Evolutionary conservation across 2,888 invertebrate species (phyloP).

Genomic region (Criorhina ranunculi): DNA sequence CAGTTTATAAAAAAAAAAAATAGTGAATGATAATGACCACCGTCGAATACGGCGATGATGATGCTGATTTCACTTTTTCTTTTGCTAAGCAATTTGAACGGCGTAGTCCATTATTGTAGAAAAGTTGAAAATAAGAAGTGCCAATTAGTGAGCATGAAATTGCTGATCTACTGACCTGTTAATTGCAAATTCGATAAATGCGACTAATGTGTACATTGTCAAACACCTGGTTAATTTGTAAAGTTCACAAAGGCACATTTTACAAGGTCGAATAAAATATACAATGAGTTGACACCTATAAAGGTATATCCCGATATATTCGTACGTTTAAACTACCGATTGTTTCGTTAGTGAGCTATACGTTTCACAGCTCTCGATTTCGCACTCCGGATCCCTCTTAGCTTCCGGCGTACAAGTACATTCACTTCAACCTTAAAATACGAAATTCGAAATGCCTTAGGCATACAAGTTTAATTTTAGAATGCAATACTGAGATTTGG

Average conservation of each 20-base stretch:
- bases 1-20: not conserved
- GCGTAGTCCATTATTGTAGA: not conserved
- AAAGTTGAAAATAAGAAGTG: not conserved
- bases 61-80: constrained; percentile 30
- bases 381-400: too few species aligned
- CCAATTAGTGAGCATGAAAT: constrained; percentile 35
- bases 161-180: constrained; percentile 32
- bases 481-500: too few species aligned
- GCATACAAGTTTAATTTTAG: too few species aligned
- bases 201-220: not conserved
- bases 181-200: not conserved
- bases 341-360: not conserved
- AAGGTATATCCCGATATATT: not conserved
- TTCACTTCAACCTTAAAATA: too few species aligned
- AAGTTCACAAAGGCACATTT: not conserved
- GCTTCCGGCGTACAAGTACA: too few species aligned
- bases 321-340: not conserved
- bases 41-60: not conserved
- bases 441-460: too few species aligned
- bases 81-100: not conserved
- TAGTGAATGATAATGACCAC: not conserved
- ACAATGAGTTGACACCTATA: not conserved
- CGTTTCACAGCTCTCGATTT: too few species aligned
- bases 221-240: not conserved
- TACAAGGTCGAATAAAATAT: not conserved